phyloP scores from a whole-genome alignment of 2,797 vertebrate genomes.

The Coendou prehensilis region DNA sequence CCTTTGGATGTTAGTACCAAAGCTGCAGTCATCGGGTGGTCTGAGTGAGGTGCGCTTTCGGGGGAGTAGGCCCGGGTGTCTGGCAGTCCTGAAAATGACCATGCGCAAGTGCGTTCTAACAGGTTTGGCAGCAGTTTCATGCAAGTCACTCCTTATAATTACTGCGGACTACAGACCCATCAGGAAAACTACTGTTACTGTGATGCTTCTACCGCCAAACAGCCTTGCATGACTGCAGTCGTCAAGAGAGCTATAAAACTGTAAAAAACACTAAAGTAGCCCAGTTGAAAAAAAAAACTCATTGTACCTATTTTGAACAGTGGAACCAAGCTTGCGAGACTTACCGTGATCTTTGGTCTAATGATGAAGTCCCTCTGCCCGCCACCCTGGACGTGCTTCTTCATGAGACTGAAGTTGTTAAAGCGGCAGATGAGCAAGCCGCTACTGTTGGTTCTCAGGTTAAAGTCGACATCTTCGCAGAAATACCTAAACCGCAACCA shows the following conservation, averaged over 20 bases:
- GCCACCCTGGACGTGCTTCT: slow-evolving; percentile 97
- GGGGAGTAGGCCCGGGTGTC: not conserved
- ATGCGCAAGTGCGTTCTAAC: not conserved
- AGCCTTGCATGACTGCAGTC: not conserved
- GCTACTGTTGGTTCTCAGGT: slow-evolving; percentile 96
- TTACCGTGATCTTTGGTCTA: slow-evolving; percentile 96
- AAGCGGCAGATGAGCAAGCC: slow-evolving; percentile 97
- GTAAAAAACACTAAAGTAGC: not conserved
- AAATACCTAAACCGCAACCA: slow-evolving; percentile 92
- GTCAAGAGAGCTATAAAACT: not conserved
- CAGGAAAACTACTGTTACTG: not conserved
- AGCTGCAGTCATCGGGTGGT: too few relatives aligned
- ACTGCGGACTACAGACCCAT: not conserved
- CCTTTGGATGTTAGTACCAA: not conserved
- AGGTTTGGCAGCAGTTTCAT: too few relatives aligned
- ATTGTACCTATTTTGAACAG: slow-evolving; percentile 4
- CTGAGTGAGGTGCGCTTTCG: not conserved
- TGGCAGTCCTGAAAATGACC: not conserved
- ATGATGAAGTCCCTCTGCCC: slow-evolving; percentile 95
- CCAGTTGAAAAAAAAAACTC: not conserved
- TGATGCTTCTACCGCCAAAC: not conserved
- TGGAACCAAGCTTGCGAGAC: slow-evolving; percentile 41
- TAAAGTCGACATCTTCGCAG: slow-evolving; percentile 99
- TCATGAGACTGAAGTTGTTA: slow-evolving; percentile 98
- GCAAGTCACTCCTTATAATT: not conserved